Evolutionary conservation across 2,888 invertebrate species (phyloP).

Genomic region (Acanthosepion pharaonis): DNA sequence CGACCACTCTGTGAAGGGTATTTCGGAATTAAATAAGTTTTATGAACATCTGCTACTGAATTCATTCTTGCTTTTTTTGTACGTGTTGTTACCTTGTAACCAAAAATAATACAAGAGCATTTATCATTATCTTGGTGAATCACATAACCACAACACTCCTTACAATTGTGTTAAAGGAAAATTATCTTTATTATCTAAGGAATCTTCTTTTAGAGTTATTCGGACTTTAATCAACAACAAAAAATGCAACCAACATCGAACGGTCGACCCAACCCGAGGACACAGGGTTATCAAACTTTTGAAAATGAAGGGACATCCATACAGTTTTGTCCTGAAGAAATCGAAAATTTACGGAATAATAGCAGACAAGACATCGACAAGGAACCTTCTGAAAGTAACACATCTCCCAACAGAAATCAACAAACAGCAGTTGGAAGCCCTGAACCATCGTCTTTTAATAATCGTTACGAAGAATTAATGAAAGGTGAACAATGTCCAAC

Average conservation of each 20-base stretch:
- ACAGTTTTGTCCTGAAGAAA: not conserved
- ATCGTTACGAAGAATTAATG: constrained; percentile 72
- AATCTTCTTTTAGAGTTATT: not conserved
- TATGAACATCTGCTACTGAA: not conserved
- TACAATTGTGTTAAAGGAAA: too few relatives aligned
- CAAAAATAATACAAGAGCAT: not conserved
- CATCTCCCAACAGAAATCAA: not conserved
- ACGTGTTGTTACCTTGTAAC: not conserved
- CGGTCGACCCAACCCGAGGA: not conserved
- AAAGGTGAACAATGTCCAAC: constrained; percentile 75
- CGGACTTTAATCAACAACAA: not conserved
- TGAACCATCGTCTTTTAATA: not conserved
- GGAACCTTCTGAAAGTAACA: not conserved
- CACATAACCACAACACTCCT: too few relatives aligned
- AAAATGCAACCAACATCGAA: not conserved
- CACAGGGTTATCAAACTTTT: not conserved
- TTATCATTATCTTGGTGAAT: too few relatives aligned
- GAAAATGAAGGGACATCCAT: not conserved
- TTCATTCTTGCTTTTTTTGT: not conserved
- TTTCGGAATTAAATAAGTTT: too few relatives aligned
- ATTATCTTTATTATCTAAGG: too few relatives aligned
- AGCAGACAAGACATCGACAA: not conserved
- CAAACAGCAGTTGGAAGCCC: not conserved
- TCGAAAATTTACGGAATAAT: not conserved
- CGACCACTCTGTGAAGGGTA: too few relatives aligned